Conservation (phyloP, 1,140 invertebrate species). For the Cheumatopsyche charites region DNA sequence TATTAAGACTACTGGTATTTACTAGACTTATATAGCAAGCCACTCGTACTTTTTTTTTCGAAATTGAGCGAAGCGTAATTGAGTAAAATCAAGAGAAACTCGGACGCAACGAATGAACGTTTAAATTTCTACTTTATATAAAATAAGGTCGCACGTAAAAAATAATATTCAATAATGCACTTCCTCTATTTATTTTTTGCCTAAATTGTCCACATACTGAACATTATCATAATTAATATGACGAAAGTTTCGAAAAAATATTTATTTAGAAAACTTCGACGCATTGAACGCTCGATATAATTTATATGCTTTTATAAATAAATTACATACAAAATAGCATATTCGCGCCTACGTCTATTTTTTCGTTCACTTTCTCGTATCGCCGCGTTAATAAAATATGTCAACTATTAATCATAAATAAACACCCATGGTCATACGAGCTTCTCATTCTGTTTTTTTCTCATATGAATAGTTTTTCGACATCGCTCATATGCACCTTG, state of each 20-base stretch:
- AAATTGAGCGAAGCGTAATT: neutral
- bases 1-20: neutral
- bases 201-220: too few species aligned
- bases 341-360: constrained; percentile 13
- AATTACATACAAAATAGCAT: constrained; percentile 9
- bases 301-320: constrained; percentile 7
- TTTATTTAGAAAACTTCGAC: neutral
- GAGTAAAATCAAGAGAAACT: neutral
- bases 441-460: neutral
- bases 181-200: neutral
- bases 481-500: neutral
- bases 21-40: neutral
- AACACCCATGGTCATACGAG: neutral
- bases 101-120: neutral
- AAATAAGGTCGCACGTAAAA: too few species aligned
- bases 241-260: neutral
- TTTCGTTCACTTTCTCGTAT: constrained; percentile 7
- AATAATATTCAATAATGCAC: neutral
- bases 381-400: constrained; percentile 15
- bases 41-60: neutral
- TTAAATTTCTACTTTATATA: neutral
- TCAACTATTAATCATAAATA: constrained; percentile 13
- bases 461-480: neutral
- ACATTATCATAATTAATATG: too few species aligned
- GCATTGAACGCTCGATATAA: neutral